Conservation (phyloP, 2,113 vertebrate species). For the Ciconia maguari region DNA sequence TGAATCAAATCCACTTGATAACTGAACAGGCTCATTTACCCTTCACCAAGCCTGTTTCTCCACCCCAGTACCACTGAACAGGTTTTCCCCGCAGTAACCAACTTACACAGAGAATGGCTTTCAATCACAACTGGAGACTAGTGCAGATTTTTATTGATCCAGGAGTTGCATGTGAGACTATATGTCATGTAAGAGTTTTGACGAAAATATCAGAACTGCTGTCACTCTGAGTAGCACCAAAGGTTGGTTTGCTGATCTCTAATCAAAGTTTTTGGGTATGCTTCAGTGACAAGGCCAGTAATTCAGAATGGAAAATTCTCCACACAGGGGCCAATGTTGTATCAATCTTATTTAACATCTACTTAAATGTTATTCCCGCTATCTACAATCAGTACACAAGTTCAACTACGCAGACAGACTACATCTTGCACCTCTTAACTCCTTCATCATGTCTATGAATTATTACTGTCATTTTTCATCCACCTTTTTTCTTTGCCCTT, state of each 20-base stretch:
- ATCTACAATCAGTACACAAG: neutral
- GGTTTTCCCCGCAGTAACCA: neutral
- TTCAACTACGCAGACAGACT: neutral
- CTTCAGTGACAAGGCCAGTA: neutral
- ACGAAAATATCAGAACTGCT: slow-evolving; percentile 53
- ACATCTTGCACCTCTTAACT: neutral
- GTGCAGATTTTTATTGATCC: neutral
- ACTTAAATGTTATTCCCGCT: slow-evolving; percentile 2
- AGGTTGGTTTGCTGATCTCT: slow-evolving; percentile 14
- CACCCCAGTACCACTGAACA: neutral
- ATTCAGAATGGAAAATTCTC: slow-evolving; percentile 25
- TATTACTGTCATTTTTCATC: slow-evolving; percentile 32
- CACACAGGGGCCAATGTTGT: neutral
- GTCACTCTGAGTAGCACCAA: slow-evolving; percentile 13
- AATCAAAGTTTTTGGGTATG: slow-evolving; percentile 23
- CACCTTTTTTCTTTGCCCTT: neutral
- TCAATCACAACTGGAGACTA: neutral
- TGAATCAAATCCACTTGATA: slow-evolving; percentile 7
- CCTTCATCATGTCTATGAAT: slow-evolving; percentile 6
- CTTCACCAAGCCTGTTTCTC: neutral
- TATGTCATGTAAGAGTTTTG: slow-evolving; percentile 1
- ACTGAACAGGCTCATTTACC: neutral
- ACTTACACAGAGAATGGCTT: neutral
- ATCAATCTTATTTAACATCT: slow-evolving; percentile 56
- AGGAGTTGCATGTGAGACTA: neutral